Evolutionary conservation across 2,888 invertebrate species (phyloP), one percentile per base, ranked within the genome.

Genomic region (Hipparchia semele): DNA sequence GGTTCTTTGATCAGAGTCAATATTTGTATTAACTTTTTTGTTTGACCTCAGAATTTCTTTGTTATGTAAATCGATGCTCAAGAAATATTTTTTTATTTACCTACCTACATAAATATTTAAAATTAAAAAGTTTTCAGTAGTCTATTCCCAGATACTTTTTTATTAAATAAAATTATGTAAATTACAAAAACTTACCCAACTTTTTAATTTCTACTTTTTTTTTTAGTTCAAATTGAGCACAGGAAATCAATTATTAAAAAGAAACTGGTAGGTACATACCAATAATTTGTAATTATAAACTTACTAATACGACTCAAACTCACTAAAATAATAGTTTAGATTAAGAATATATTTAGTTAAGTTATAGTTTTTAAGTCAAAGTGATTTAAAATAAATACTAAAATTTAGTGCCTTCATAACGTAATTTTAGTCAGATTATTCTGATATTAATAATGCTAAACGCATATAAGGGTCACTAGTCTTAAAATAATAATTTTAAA

Each of bases 391-490:
- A 82, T 83, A 83, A 82, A 39, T 9, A 58, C 76, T 81, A 83
- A 75, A 75, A 68, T 64, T 86, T 87, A 87, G 86, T 80, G 84
- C 85, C 82, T 87, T 84, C 82, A 79, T 87, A 86, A 84, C 80
- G 51, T 64, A 51, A 64, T 62, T 80, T 80, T 83, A 80, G 75
- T 77, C 49, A 46, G 49, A 60, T 60, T 83, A 80, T 74, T 77
- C 49, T 62, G 49, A 60, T 69, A 60, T 46, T 70, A 70, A 70
- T 73, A 73, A 80, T 80, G 80, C 82, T 78, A 72, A 23, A 79
- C 73, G 82, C 82, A 82, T 88, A 83, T 87, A 90, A 88, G 86
- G 77, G 83, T 85, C 51, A 85, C 92, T 92, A 92, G 92, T 92
- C 92, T 88, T 75, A 90, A 88, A 86, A 61, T 81, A 80, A 77